Evolutionary conservation across 2,797 vertebrate species (phyloP).

Genomic region (Toxotes lorentzi): DNA sequence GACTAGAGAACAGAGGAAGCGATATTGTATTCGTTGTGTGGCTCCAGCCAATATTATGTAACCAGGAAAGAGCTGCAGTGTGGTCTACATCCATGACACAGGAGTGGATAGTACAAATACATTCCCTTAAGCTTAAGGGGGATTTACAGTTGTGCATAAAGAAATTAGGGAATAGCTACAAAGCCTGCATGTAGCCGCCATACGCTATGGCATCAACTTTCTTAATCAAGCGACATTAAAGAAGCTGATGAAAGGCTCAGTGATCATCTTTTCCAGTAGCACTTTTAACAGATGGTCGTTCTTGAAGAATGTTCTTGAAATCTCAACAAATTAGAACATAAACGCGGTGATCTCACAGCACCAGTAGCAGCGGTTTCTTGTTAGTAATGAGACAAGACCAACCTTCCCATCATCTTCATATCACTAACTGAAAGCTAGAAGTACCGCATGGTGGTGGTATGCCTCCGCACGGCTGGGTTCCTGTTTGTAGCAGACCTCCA

Average conservation of each 20-base stretch:
- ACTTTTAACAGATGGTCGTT: not conserved
- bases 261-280: not conserved
- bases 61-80: not conserved
- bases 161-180: not conserved
- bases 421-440: not conserved
- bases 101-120: not conserved
- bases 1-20: slow-evolving; percentile 2
- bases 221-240: not conserved
- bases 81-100: not conserved
- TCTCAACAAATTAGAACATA: not conserved
- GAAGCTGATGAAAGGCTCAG: no score
- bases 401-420: not conserved
- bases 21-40: not conserved
- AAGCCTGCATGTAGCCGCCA: not conserved
- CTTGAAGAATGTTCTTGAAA: no score
- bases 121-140: not conserved
- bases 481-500: no score
- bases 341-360: not conserved
- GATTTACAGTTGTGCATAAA: not conserved
- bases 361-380: not conserved
- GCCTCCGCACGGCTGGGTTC: no score
- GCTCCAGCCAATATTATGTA: not conserved
- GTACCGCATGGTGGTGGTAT: no score
- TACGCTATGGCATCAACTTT: not conserved
- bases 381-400: not conserved